phyloP scores from a whole-genome alignment of 2,797 vertebrate genomes.

The Sebastes ruberrimus region DNA sequence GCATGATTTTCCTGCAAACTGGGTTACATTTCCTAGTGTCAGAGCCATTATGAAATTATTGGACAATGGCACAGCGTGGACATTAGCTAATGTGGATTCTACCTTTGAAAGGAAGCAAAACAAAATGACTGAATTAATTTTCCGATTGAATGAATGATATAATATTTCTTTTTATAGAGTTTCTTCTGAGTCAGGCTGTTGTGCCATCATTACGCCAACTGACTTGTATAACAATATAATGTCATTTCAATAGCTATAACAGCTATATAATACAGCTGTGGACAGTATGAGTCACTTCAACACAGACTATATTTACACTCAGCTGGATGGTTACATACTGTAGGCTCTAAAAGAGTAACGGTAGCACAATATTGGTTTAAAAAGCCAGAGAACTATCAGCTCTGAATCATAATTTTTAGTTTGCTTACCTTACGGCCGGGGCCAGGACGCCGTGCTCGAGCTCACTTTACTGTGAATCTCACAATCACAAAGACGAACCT shows the following conservation, averaged over 20 bases:
- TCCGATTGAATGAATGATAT: not conserved
- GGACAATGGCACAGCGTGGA: not conserved
- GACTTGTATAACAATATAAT: not conserved
- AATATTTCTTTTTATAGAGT: not conserved
- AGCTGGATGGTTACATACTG: not conserved
- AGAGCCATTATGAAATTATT: not conserved
- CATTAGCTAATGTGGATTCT: not conserved
- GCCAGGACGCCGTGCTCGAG: not conserved
- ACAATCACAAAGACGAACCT: slow-evolving; percentile 17
- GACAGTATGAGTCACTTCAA: not conserved
- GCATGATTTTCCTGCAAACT: slow-evolving; percentile 1
- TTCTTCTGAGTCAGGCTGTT: not conserved
- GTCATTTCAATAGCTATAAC: not conserved
- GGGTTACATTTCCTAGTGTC: not conserved
- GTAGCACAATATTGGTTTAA: not conserved
- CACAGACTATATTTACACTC: not conserved
- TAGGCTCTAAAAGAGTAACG: not conserved
- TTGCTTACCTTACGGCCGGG: slow-evolving; percentile 63
- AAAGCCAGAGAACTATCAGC: not conserved
- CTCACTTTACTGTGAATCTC: slow-evolving; percentile 38
- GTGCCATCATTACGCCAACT: not conserved
- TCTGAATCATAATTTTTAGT: slow-evolving; percentile 6
- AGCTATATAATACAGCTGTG: not conserved
- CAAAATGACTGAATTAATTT: not conserved
- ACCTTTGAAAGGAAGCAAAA: not conserved